Base-by-base conservation (phyloP, 2,113 vertebrate genomes). In the Nettapus auritus region DNA sequence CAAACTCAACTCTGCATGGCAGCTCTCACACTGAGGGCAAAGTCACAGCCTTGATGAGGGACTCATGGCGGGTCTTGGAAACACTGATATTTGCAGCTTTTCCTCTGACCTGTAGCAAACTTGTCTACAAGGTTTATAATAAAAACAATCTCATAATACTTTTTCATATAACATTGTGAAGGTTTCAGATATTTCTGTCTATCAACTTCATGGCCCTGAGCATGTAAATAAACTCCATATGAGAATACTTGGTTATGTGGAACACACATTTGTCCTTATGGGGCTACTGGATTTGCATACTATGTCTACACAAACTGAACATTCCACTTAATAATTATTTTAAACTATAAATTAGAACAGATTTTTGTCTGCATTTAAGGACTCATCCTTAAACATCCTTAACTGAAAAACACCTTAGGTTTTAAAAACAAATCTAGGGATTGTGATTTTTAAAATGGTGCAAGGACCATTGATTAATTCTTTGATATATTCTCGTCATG, bases 301-400 rank as follows among this genome's bases (percentile, higher is more conserved):
- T 9, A 5, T 31, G 21, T 25, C 46, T 50, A 13, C 29, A 9
- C 9, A 68, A 75, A 59, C 26, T 55, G 4, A 84, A 78, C 8
- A 68, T 34, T 36, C 67, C 46, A 84, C 12, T 9, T 70, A 36
- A 68, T 26, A 68, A 57, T 42, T n/a, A 25, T 17, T 74, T 12
- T 34, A 52, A 46, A 60, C 11, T 68, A 17, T 28, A 64, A 52
- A 75, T 19, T 46, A 8, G 8, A 57, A 48, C 13, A 48, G 8
- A 15, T 50, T 62, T 50, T 62, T 13, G 8, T 79, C n/a, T 59
- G 16, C 6, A 28, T 73, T 69, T 70, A n/a, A 12, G 17, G 2
- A 3, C 3, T 31, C 10, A 29, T 13, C 15, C 0, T 5, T 52
- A n/a, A n/a, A n/a, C n/a, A n/a, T n/a, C 36, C 68, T 20, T 53